Base-by-base conservation (phyloP, 2,797 vertebrate genomes). In the Schizopygopsis pylzovi region DNA sequence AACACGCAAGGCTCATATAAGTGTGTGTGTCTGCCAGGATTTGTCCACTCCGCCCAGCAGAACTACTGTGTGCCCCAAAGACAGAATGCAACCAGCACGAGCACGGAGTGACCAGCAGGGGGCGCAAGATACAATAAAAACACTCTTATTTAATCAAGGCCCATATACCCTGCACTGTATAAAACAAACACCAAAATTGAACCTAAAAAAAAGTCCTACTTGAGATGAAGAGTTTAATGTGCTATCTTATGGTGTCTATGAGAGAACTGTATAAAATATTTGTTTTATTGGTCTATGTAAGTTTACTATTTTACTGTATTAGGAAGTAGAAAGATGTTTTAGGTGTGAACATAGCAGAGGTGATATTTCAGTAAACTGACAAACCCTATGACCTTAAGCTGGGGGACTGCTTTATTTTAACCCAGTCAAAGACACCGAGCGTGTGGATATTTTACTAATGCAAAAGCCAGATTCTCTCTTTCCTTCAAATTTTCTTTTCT, bases 1-100 rank as follows among this genome's bases (percentile, higher is more conserved):
- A 99, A 99, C 94, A 99, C 97, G 0, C 95, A 96, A 81, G 98
- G 98, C 54, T 99, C 98, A 0, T 99, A 98, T 90, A 97, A 94
- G 85, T 99, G 98, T 75, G 90, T 96, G 92, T 99, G 98, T 91
- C 96, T 99, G 91, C 97, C 97, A 0, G 98, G 98, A 88, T 99
- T 95, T 4, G 82, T 92, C 1, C 93, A 94, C 82, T 99, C 98
- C 0, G 96, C 97, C 88, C 96, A 95, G 90, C 96, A 97, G 71
- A 99, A 98, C 95, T 98, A 97, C 96, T 99, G 98, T 85, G 96
- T 98, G 68, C 94, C 94, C 4, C 84, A 93, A 90, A 94, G 92
- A 92, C 92, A 94, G 87, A 94, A 95, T 13, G 92, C 86, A 92
- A 56, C 87, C 63, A 91, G 92, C 88, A 92, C 95, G 78, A 91